Base-by-base conservation (phyloP, 2,888 invertebrate genomes). In the Notodonta ziczac region DNA sequence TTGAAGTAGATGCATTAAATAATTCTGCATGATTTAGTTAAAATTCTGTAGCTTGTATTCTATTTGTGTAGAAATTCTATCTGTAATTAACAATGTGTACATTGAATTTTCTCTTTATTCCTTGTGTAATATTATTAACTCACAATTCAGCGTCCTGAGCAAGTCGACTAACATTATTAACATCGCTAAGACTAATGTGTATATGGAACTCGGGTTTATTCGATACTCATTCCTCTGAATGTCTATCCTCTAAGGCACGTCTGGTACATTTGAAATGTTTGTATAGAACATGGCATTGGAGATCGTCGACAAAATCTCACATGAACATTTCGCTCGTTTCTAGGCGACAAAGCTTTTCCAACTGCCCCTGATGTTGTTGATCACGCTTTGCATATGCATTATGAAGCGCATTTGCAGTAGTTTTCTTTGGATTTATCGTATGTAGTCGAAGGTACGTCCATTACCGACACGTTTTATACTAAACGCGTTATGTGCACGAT, bases 341-440 rank as follows among this genome's bases (percentile, higher is more conserved):
- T 94, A 94, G 94, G 94, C 94, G 86, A 83, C 91, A 94, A 93
- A 88, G 89, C 89, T 94, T 90, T 93, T 94, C 88, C 91, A 94
- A 93, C 89, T 94, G 88, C 94, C 94, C 89, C 91, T 94, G 94
- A 94, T 94, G 94, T 94, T 94, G 93, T 94, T 94, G 93, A 89
- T 94, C 93, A 94, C 94, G 92, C 94, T 94, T 94, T 94, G 94
- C 94, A 94, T 94, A 88, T 94, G 93, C 94, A 94, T 94, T 86
- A 93, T 94, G 94, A 94, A 94, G 94, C 93, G 94, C 92, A 94
- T 94, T 86, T 94, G 94, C 94, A 93, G 93, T 94, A 94, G 93
- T 94, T 93, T 94, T 93, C 94, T 94, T 91, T 94, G 94, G 94
- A 94, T 94, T 86, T 94, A 94, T 90, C 94, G 93, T 87, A 90